Conservation (phyloP, 1,140 invertebrate species). For the Episyrphus balteatus region DNA sequence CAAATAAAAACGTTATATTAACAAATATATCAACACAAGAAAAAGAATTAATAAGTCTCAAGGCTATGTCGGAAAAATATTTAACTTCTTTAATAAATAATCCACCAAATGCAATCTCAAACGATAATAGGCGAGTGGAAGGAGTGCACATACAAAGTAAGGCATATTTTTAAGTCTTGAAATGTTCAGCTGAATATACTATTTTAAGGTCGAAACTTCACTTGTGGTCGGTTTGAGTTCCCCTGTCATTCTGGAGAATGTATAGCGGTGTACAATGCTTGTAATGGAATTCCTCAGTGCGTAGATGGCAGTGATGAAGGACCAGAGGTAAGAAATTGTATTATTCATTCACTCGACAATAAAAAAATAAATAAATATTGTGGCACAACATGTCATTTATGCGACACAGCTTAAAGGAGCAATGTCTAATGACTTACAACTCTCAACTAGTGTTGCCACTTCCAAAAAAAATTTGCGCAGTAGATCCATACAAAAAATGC, state of each 20-base stretch:
- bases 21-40: constrained; percentile 54
- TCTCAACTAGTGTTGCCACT: no score
- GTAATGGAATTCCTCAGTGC: constrained; percentile 90
- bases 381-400: no score
- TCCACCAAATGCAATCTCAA: neutral
- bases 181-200: no score
- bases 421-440: no score
- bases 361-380: no score
- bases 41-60: constrained; percentile 56
- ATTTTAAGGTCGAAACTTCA: constrained; percentile 1
- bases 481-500: no score
- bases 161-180: no score
- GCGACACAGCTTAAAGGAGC: no score
- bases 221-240: constrained; percentile 75
- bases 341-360: neutral
- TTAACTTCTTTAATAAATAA: neutral
- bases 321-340: constrained; percentile 46
- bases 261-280: constrained; percentile 88
- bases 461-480: no score
- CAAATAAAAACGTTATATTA: constrained; percentile 13
- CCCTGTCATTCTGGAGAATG: constrained; percentile 80
- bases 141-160: no score
- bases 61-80: constrained; percentile 22
- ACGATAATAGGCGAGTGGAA: no score
- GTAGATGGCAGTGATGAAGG: constrained; percentile 84